Evolutionary conservation across 2,888 invertebrate genomes (phyloP).

Genomic region (Heliconius sara): DNA sequence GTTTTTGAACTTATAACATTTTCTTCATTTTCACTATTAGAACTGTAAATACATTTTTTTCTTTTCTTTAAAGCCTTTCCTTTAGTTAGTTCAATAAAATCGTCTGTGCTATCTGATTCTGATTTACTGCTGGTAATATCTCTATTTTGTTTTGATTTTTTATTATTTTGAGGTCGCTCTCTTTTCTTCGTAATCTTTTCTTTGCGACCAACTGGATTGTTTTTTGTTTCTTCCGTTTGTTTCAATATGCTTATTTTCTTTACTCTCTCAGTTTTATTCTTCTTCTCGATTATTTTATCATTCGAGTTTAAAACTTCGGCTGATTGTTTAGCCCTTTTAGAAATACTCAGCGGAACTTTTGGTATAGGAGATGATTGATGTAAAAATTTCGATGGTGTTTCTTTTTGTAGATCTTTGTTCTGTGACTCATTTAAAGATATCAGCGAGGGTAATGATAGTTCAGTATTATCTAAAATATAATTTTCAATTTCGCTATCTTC

Average conservation of each 20-base stretch:
- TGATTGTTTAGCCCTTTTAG: conserved; percentile 38
- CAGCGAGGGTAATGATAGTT: conserved; percentile 43
- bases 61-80: not conserved
- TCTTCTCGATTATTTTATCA: too few relatives aligned
- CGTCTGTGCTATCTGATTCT: conserved; percentile 3
- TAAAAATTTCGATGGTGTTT: conserved; percentile 43
- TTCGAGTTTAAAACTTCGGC: too few relatives aligned
- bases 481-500: conserved; percentile 40
- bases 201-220: too few relatives aligned
- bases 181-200: too few relatives aligned
- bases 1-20: too few relatives aligned
- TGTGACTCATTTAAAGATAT: conserved; percentile 45
- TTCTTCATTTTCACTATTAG: too few relatives aligned
- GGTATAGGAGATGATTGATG: conserved; percentile 40
- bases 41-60: too few relatives aligned
- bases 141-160: conserved; percentile 6
- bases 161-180: not conserved
- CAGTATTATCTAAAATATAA: conserved; percentile 44
- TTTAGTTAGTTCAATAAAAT: conserved; percentile 7
- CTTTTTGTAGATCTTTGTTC: conserved; percentile 40
- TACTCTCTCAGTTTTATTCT: too few relatives aligned
- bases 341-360: conserved; percentile 39
- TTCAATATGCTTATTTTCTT: too few relatives aligned
- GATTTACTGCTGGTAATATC: conserved; percentile 4
- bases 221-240: too few relatives aligned